Evolutionary conservation across 2,888 invertebrate genomes (phyloP).

Genomic region (Halictus ligatus): DNA sequence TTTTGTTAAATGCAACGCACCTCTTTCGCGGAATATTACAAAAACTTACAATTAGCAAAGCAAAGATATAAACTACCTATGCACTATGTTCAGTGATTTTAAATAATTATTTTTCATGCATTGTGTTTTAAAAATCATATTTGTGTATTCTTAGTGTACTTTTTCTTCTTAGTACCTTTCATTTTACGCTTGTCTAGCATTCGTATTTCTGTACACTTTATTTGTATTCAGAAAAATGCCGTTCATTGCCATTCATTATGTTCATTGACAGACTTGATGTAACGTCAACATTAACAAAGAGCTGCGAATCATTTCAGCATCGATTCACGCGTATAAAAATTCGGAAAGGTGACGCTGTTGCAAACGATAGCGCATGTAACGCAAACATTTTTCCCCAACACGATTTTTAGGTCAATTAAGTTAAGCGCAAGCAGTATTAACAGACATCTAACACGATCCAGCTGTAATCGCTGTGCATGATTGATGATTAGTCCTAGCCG

Average conservation of each 20-base stretch:
- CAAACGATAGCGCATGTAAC: neutral
- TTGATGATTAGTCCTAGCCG: constrained; percentile 24
- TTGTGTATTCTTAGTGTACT: neutral
- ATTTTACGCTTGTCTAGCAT: too few species aligned
- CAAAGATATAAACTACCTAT: too few species aligned
- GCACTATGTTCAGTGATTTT: too few species aligned
- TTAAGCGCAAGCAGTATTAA: neutral
- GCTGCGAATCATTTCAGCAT: neutral
- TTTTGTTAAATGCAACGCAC: too few species aligned
- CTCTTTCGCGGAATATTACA: too few species aligned
- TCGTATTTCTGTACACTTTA: too few species aligned
- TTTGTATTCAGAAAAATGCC: too few species aligned
- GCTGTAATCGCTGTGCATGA: constrained; percentile 7
- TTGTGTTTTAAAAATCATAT: neutral
- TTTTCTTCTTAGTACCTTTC: too few species aligned
- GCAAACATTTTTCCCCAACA: too few species aligned
- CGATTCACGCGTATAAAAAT: neutral
- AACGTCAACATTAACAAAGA: neutral
- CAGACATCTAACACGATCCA: neutral
- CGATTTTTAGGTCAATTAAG: neutral
- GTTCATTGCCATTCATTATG: neutral
- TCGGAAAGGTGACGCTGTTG: neutral
- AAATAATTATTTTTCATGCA: too few species aligned
- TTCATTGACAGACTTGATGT: neutral
- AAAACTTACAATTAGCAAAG: too few species aligned